phyloP scores from a whole-genome alignment of 2,113 vertebrate genomes.

The Cisticola juncidis region DNA sequence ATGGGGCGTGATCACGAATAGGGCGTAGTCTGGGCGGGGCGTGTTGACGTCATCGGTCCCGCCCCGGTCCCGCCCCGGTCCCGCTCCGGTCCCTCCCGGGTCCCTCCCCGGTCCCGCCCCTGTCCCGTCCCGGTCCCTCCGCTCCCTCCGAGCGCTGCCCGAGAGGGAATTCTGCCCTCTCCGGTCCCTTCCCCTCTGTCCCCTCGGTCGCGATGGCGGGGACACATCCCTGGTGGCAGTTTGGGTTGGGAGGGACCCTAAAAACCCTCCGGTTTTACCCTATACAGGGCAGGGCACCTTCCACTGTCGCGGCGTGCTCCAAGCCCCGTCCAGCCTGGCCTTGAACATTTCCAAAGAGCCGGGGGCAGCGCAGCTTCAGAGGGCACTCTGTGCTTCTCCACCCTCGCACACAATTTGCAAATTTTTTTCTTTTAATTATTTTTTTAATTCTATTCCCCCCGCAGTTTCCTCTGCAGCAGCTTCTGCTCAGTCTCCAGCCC shows the following conservation, averaged over 20 bases:
- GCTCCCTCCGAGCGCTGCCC: accelerated
- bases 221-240: accelerated
- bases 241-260: neutral
- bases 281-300: accelerated
- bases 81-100: no score
- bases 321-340: neutral
- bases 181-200: accelerated
- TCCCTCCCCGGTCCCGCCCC: no score
- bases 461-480: neutral
- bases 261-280: accelerated
- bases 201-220: neutral
- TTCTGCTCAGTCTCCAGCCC: neutral
- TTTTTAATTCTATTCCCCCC: neutral
- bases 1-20: accelerated
- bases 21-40: neutral
- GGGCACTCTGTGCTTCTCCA: neutral
- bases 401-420: neutral
- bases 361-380: neutral
- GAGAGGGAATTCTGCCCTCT: accelerated
- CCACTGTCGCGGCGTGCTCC: accelerated
- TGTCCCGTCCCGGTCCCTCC: neutral
- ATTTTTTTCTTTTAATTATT: neutral
- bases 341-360: neutral
- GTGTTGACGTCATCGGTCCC: no score
- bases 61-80: no score